Conservation (phyloP, 2,888 invertebrate genomes). For the Microplitis deprimator region DNA sequence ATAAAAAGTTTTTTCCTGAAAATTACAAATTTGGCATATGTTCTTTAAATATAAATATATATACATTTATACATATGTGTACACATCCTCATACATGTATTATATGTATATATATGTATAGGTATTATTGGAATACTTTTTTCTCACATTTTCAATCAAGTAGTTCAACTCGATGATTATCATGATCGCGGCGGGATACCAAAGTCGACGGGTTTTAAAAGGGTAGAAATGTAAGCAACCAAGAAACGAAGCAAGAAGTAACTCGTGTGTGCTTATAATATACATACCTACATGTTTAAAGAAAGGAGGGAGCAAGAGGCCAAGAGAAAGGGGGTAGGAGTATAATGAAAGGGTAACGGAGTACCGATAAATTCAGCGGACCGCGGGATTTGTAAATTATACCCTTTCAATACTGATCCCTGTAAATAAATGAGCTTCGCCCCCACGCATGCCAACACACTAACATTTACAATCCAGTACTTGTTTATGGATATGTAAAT, state of each 20-base stretch:
- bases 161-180: slow-evolving; percentile 53
- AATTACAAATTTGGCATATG: no score
- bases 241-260: background rate
- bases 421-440: slow-evolving; percentile 66
- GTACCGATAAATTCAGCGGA: slow-evolving; percentile 71
- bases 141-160: slow-evolving; percentile 54
- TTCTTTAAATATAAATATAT: no score
- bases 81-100: no score
- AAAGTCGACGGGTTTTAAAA: slow-evolving; percentile 42
- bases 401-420: slow-evolving; percentile 70
- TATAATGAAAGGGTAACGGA: slow-evolving; percentile 71
- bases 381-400: slow-evolving; percentile 71
- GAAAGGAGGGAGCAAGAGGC: slow-evolving; percentile 35
- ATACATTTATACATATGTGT: no score
- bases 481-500: background rate
- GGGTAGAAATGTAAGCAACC: slow-evolving; percentile 58
- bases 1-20: no score
- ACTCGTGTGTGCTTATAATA: background rate
- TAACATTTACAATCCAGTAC: slow-evolving; percentile 25
- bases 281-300: slow-evolving; percentile 22
- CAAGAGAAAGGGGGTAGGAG: slow-evolving; percentile 58
- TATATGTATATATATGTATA: no score
- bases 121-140: background rate
- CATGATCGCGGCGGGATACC: slow-evolving; percentile 42
- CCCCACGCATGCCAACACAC: slow-evolving; percentile 61